phyloP scores from a whole-genome alignment of 2,797 vertebrate genomes.

The Gymnopithys bicolor region DNA sequence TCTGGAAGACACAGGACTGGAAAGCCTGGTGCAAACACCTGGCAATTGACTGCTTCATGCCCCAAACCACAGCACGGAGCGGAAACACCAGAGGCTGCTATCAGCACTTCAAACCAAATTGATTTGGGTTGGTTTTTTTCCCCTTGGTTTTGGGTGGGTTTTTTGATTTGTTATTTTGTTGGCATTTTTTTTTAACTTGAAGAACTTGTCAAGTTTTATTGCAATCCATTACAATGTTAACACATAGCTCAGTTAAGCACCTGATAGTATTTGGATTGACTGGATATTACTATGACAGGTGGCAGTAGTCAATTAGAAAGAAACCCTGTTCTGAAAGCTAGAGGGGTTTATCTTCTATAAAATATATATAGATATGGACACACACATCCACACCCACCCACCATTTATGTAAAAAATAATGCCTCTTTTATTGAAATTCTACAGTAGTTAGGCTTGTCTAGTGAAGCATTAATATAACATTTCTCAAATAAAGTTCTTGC shows the following conservation, averaged over 20 bases:
- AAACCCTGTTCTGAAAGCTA: not conserved
- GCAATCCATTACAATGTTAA: not conserved
- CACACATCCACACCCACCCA: not conserved
- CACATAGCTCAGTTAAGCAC: not conserved
- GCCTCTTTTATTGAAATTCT: conserved; percentile 29
- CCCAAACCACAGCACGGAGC: not conserved
- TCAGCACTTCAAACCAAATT: not conserved
- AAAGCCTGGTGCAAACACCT: accelerated
- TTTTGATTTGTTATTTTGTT: not conserved
- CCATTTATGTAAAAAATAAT: not conserved
- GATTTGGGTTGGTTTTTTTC: accelerated
- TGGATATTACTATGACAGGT: not conserved
- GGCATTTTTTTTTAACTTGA: not conserved
- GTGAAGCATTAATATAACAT: conserved; percentile 39
- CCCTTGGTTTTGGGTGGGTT: accelerated
- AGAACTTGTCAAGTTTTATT: not conserved
- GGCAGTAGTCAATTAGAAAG: not conserved
- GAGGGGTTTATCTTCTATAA: not conserved
- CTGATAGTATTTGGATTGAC: not conserved
- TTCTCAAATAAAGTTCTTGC: conserved; percentile 49
- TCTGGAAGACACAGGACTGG: not conserved
- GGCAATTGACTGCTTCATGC: not conserved
- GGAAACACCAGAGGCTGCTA: not conserved
- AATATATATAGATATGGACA: not conserved
- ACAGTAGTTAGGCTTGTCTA: not conserved